Percentiles rank a stretch among this genome's conserved stretches.
phyloP scores from a whole-genome alignment of 37 sponge, comb jelly and placozoan species.

The Bolinopsis microptera region DNA sequence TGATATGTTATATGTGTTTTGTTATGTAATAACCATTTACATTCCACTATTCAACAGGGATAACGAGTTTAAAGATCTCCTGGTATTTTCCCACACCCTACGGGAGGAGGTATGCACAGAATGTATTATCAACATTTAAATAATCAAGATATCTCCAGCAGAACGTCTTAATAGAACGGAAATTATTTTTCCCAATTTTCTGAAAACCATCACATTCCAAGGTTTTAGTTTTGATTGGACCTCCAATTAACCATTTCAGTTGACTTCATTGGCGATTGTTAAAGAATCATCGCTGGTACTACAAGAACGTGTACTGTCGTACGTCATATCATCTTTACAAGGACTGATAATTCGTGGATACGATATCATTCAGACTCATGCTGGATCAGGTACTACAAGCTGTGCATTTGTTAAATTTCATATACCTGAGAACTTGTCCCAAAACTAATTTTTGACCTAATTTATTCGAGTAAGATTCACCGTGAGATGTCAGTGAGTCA shows the following conservation, averaged over 20 bases:
- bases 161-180: too few species aligned
- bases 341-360: slow-evolving; percentile 47
- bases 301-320: slow-evolving; percentile 38
- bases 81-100: slow-evolving; percentile 4
- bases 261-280: not conserved
- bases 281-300: slow-evolving; percentile 31
- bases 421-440: too few species aligned
- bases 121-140: too few species aligned
- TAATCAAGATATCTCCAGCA: too few species aligned
- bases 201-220: too few species aligned
- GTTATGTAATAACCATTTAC: too few species aligned
- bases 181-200: too few species aligned
- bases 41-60: slow-evolving; percentile 7
- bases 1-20: too few species aligned
- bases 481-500: too few species aligned
- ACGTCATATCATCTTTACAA: slow-evolving; percentile 16
- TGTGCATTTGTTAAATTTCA: not conserved
- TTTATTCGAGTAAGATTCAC: too few species aligned
- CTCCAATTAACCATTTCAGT: not conserved
- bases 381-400: slow-evolving; percentile 61
- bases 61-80: slow-evolving; percentile 47
- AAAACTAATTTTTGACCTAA: too few species aligned
- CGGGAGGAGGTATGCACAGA: not conserved
- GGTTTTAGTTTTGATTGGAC: too few species aligned
- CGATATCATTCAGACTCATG: slow-evolving; percentile 55